Evolutionary conservation across 2,797 vertebrate species (phyloP), one percentile per base, ranked within the genome.

Genomic region (Remorina albescens): DNA sequence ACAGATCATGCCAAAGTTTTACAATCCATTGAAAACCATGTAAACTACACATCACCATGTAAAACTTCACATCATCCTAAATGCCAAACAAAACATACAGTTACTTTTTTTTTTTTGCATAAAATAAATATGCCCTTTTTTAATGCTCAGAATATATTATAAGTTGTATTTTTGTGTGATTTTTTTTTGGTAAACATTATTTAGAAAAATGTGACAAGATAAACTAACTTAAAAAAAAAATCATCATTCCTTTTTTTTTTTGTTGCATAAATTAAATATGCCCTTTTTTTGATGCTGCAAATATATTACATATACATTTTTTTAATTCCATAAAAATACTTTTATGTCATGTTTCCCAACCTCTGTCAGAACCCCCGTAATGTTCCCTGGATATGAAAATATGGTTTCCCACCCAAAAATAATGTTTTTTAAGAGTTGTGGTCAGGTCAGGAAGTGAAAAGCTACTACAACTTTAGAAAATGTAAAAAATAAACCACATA

Each of bases 101-200:
- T 72, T 72, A 19, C 41, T 60, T 41, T 81, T 78, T 80, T 91
- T 93, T 92, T 82, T 78, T 67, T 83, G 93, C 92, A 93, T 93
- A 93, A 93, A 92, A 92, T 92, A 92, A 93, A 92, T 93, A 93
- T 92, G 92, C 92, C 87, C 78, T 92, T 93, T 93, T 93, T 93
- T 80, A 76, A 94, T 92, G 89, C 89, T 92, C 85, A 28, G 78
- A 91, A 91, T 92, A 91, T 92, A 91, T 91, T 91, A 92, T 88
- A 88, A 73, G 72, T 80, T 79, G 67, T 79, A 76, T 90, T 88
- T 92, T 89, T 82, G 23, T 70, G 11, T n/a, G n/a, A n/a, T n/a
- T n/a, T 10, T 46, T 78, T 85, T 85, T 87, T 89, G 80, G 68
- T 21, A 41, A 71, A 76, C 26, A 74, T 91, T 91, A 87, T 91